Evolutionary conservation across 1,140 invertebrate species (phyloP).

Genomic region (Lepidostoma basale): DNA sequence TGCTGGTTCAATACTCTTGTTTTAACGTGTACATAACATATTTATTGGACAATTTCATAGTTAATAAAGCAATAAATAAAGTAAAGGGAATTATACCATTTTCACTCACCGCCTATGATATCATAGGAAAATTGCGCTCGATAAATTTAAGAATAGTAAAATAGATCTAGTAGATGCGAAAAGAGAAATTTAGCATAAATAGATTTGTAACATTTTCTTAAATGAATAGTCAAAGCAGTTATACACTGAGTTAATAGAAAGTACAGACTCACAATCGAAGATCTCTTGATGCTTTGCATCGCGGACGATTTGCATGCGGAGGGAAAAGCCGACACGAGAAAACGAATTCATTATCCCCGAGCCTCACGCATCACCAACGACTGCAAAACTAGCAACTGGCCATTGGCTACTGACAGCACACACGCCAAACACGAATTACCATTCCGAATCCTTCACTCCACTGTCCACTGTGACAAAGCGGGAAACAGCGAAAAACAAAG

Average conservation of each 20-base stretch:
- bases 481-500: not conserved
- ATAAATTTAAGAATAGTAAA: not conserved
- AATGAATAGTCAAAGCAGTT: not conserved
- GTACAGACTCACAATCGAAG: slow-evolving; percentile 30
- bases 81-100: too few relatives aligned
- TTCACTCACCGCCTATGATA: too few relatives aligned
- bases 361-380: slow-evolving; percentile 8
- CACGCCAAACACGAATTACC: too few relatives aligned
- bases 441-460: slow-evolving; percentile 16
- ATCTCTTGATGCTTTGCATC: slow-evolving; percentile 13
- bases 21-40: too few relatives aligned
- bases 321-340: slow-evolving; percentile 22
- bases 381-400: not conserved
- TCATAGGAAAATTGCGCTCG: not conserved
- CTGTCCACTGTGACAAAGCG: not conserved
- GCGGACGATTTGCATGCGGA: slow-evolving; percentile 19
- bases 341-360: slow-evolving; percentile 14
- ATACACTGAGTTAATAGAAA: slow-evolving; percentile 4
- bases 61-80: too few relatives aligned
- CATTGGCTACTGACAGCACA: too few relatives aligned
- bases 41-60: too few relatives aligned
- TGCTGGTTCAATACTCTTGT: too few relatives aligned
- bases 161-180: not conserved
- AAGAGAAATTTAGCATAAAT: not conserved
- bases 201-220: not conserved